Evolutionary conservation across 2,888 invertebrate species (phyloP).

Genomic region (Portevinia maculata): DNA sequence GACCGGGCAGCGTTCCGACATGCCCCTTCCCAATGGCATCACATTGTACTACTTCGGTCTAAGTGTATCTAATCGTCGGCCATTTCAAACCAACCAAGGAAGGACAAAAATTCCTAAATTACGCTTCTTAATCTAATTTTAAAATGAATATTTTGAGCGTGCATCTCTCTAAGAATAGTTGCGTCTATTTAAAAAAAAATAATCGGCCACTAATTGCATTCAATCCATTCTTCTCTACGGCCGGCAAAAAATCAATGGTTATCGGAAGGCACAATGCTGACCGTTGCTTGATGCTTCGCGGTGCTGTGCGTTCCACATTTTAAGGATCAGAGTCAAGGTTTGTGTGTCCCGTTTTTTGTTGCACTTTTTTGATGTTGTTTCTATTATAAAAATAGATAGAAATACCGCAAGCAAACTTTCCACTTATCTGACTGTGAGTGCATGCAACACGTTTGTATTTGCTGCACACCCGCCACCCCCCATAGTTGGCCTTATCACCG

Average conservation of each 20-base stretch:
- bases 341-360: constrained; percentile 75
- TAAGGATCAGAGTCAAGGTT: constrained; percentile 77
- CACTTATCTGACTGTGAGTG: constrained; percentile 51
- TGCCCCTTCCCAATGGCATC: too few relatives aligned
- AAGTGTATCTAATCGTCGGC: too few relatives aligned
- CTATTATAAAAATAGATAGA: constrained; percentile 41
- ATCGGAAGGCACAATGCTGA: constrained; percentile 40
- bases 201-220: constrained; percentile 33
- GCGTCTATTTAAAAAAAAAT: too few relatives aligned
- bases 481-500: not conserved
- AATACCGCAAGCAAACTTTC: constrained; percentile 69
- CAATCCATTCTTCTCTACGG: not conserved
- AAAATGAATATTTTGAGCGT: too few relatives aligned
- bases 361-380: constrained; percentile 30
- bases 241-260: constrained; percentile 10
- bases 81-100: too few relatives aligned
- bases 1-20: too few relatives aligned
- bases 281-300: constrained; percentile 11
- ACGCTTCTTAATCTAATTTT: too few relatives aligned
- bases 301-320: constrained; percentile 62
- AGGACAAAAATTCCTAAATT: too few relatives aligned
- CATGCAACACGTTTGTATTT: constrained; percentile 47
- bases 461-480: not conserved
- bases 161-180: too few relatives aligned
- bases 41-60: too few relatives aligned